Percentiles rank a stretch among this genome's conserved stretches.
These are phyloP conservation scores for Apistogramma diplotaenia DNA, from an alignment of 2,113 vertebrate species.

Conservation along the genomic window DNA sequence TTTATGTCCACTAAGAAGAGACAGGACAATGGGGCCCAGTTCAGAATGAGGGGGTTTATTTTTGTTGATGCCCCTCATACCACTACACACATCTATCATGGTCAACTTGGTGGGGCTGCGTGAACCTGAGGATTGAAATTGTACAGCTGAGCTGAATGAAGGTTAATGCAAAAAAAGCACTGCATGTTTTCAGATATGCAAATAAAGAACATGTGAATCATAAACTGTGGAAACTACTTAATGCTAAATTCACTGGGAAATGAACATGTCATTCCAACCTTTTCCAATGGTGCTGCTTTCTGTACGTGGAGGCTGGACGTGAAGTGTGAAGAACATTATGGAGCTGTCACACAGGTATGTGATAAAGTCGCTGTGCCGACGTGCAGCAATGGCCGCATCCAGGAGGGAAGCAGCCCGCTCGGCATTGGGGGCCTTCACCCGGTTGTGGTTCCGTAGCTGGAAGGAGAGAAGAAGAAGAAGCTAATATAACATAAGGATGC, in stretches of 20 bases:
- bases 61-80: constrained; percentile 83
- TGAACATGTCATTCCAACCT: constrained; percentile 72
- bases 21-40: constrained; percentile 88
- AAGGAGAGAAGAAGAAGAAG: not conserved
- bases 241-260: not conserved
- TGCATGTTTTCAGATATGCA: not conserved
- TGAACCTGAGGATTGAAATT: constrained; percentile 77
- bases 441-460: constrained; percentile 92
- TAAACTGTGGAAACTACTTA: not conserved
- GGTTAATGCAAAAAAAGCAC: not conserved
- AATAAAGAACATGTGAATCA: not conserved
- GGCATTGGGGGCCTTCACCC: constrained; percentile 88
- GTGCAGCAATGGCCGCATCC: constrained; percentile 87
- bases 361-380: constrained; percentile 74
- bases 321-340: constrained; percentile 97
- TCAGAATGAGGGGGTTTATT: constrained; percentile 86
- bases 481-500: not conserved
- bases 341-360: constrained; percentile 83
- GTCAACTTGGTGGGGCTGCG: constrained; percentile 91
- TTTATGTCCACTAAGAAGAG: constrained; percentile 91
- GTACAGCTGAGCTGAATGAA: not conserved
- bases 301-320: constrained; percentile 93
- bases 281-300: constrained; percentile 86
- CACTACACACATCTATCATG: constrained; percentile 96
- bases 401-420: constrained; percentile 94